Evolutionary conservation across 2,888 invertebrate species (phyloP), one percentile per base, ranked within the genome.

Genomic region (Thymelicus sylvestris): DNA sequence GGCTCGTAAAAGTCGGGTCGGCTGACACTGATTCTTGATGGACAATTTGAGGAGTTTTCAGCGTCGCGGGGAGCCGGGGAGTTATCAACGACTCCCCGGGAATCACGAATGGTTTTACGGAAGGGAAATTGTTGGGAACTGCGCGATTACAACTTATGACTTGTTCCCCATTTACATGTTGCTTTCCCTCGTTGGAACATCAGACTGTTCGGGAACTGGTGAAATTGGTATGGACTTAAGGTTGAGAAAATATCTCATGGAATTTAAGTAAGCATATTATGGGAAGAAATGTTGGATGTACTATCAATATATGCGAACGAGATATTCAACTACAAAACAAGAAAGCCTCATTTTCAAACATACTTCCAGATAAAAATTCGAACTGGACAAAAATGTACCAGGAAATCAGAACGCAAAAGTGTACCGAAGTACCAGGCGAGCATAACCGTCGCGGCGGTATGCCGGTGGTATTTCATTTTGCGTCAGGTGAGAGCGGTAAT

Each of bases 11-110:
- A 69, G 64, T 57, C 64, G 70, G 55, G 86, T 87, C 83, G 80
- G 79, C 83, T 75, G 84, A 86, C 90, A 88, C 87, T 91, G 91
- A 91, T 90, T 88, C 88, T 87, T 92, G 92, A 93, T 92, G 91
- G 93, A 91, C 92, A 91, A 88, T 93, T 92, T 89, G 90, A 87
- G 92, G 92, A 90, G 87, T 89, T 87, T 84, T 81, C 83, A 83
- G 82, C 79, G 83, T 77, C 80, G 81, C 66, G 39, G 73, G 77
- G 76, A 38, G 52, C 65, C n/a, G 60, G 55, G 39, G 59, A 60
- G 31, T 65, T 66, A 66, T 66, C 65, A 24, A 60, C 50, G 60
- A 70, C 69, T 70, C 50, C 31, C 50, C 50, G 71, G 66, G 71
- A 65, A 62, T 66, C 62, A 71, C 66, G 41, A 71, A 71, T 71